Evolutionary conservation across 2,113 vertebrate genomes (phyloP).

Genomic region (Oreochromis niloticus): DNA sequence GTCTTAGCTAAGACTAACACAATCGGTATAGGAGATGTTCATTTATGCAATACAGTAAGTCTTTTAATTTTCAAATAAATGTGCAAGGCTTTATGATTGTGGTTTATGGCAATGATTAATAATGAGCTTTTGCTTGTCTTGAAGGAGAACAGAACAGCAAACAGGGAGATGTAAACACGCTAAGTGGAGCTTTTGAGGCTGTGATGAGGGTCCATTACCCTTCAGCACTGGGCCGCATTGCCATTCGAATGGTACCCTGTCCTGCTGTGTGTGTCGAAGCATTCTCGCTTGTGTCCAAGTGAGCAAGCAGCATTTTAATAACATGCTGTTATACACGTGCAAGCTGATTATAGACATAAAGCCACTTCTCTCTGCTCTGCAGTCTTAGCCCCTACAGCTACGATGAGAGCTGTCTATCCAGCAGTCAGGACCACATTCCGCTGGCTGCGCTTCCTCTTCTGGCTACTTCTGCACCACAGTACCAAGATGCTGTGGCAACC

Average conservation of each 20-base stretch:
- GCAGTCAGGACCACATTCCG: constrained; percentile 97
- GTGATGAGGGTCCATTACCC: constrained; percentile 97
- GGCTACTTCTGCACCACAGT: constrained; percentile 92
- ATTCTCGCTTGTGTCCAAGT: constrained; percentile 95
- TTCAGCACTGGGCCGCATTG: constrained; percentile 83
- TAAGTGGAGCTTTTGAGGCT: constrained; percentile 84
- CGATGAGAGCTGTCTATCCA: constrained; percentile 91
- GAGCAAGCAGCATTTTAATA: neutral
- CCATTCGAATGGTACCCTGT: constrained; percentile 89
- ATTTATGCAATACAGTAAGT: neutral
- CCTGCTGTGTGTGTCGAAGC: constrained; percentile 91
- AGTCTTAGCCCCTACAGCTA: constrained; percentile 96
- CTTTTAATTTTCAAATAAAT: neutral
- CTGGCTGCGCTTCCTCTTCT: constrained; percentile 90
- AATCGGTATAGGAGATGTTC: neutral
- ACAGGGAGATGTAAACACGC: constrained; percentile 91
- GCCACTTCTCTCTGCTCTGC: neutral
- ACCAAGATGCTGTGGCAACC: constrained; percentile 89
- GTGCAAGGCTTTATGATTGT: neutral
- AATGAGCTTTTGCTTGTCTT: neutral
- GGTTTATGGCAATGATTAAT: neutral
- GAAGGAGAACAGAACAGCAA: constrained; percentile 90
- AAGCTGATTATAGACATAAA: neutral
- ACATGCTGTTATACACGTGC: neutral
- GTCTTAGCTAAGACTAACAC: neutral